A percentile compares a stretch with the other conserved stretches of the same genome.
Conservation (phyloP, 2,888 invertebrate species). For the Acholoe squamosa region DNA sequence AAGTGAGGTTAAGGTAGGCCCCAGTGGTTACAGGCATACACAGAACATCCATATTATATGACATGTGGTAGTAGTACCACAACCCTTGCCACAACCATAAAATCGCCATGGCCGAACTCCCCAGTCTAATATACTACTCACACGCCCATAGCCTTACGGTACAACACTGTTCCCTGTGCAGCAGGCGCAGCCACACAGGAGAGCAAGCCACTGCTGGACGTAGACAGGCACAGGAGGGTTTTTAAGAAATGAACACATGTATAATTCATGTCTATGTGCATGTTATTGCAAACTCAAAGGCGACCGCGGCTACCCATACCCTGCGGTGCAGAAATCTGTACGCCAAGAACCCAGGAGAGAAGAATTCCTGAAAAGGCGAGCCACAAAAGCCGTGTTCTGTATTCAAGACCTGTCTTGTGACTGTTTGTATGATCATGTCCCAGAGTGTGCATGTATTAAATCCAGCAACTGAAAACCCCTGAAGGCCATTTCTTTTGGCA, state of each 20-base stretch:
- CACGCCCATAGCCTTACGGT: not conserved
- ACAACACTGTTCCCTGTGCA: not conserved
- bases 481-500: too few species aligned
- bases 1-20: too few species aligned
- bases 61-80: too few species aligned
- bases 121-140: conserved; percentile 10
- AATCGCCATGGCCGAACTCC: not conserved
- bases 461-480: too few species aligned
- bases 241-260: conserved; percentile 40
- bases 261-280: conserved; percentile 35
- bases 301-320: not conserved
- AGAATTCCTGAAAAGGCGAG: not conserved
- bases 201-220: not conserved
- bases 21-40: too few species aligned
- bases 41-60: too few species aligned
- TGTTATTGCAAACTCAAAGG: conserved; percentile 39
- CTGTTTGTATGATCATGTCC: too few species aligned
- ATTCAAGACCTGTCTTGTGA: too few species aligned
- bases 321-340: conserved; percentile 22
- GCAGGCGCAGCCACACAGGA: not conserved
- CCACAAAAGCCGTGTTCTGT: not conserved
- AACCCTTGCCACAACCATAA: not conserved
- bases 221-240: conserved; percentile 17
- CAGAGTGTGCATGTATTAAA: too few species aligned
- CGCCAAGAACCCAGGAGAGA: not conserved